Conservation (phyloP, 1,140 invertebrate species). For the Doryteuthis pealeii region DNA sequence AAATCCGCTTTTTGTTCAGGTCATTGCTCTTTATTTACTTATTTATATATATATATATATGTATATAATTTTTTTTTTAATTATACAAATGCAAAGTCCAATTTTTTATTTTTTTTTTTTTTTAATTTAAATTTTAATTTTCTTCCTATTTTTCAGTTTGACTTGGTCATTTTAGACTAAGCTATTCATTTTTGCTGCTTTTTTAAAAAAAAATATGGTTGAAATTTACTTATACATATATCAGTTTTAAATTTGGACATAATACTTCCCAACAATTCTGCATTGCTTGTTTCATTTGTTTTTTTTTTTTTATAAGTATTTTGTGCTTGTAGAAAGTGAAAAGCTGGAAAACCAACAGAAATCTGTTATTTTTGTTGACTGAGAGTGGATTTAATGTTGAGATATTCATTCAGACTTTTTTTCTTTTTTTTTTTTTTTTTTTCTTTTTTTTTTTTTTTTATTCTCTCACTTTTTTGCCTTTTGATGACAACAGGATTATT, state of each 20-base stretch:
- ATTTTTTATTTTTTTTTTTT: not conserved
- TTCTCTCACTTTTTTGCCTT: not conserved
- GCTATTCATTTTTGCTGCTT: too few relatives aligned
- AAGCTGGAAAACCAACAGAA: not conserved
- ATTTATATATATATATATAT: too few relatives aligned
- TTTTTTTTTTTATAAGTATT: not conserved
- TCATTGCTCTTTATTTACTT: not conserved
- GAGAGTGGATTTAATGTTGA: conserved; percentile 9
- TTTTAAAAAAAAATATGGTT: too few relatives aligned
- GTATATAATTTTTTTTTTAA: too few relatives aligned
- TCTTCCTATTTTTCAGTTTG: too few relatives aligned
- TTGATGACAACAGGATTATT: conserved; percentile 1
- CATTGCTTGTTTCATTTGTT: conserved; percentile 8
- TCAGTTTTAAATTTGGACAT: not conserved
- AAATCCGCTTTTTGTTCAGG: not conserved
- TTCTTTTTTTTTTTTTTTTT: too few relatives aligned
- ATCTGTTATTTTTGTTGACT: conserved; percentile 4
- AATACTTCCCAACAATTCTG: not conserved
- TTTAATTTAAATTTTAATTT: not conserved
- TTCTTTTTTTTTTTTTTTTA: not conserved
- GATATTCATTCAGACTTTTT: conserved; percentile 10
- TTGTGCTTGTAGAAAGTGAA: not conserved
- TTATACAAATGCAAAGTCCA: not conserved
- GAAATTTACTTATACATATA: too few relatives aligned
- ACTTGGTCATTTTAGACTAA: too few relatives aligned